phyloP scores from a whole-genome alignment of 2,113 vertebrate genomes.

The Grantiella picta region DNA sequence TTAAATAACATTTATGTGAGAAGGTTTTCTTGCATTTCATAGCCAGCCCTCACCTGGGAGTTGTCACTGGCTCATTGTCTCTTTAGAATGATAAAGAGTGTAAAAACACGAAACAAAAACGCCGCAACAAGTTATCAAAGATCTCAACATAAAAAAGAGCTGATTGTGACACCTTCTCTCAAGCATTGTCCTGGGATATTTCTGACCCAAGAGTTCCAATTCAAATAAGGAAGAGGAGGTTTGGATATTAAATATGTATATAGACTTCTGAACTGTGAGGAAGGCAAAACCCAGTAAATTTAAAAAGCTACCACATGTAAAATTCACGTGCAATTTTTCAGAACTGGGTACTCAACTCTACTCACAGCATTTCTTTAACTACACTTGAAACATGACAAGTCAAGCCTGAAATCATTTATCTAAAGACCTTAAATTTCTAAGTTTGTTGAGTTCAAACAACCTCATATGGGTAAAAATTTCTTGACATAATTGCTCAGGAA shows the following conservation, averaged over 20 bases:
- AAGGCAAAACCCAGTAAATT: background rate
- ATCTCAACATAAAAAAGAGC: background rate
- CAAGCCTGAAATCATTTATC: background rate
- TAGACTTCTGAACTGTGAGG: background rate
- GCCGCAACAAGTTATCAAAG: background rate
- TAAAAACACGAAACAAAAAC: background rate
- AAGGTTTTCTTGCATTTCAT: background rate
- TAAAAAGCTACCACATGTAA: background rate
- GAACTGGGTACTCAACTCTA: background rate
- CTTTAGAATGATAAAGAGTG: background rate
- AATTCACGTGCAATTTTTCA: background rate
- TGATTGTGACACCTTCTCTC: background rate
- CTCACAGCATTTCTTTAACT: background rate
- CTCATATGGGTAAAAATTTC: background rate
- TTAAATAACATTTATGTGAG: background rate
- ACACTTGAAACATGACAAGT: background rate
- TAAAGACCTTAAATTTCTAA: background rate
- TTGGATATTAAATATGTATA: background rate
- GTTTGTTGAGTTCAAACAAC: background rate
- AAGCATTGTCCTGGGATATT: background rate
- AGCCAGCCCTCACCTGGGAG: background rate
- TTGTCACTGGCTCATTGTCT: background rate
- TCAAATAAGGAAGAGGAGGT: background rate
- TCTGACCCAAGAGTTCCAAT: background rate
- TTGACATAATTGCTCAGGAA: background rate